Evolutionary conservation across 1,140 invertebrate genomes (phyloP), one percentile per base, ranked within the genome.

Genomic region (Lordiphosa stackelbergi): DNA sequence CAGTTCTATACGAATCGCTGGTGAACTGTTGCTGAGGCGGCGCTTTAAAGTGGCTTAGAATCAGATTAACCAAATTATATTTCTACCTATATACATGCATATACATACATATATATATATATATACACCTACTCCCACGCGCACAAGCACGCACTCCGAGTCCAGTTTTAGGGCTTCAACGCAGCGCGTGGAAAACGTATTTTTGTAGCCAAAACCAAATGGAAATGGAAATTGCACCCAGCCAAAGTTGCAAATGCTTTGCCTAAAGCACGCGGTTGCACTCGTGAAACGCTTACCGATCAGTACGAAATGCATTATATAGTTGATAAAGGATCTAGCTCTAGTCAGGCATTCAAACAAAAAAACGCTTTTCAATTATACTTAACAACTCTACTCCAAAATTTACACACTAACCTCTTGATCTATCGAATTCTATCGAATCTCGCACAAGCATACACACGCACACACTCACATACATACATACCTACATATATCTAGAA

Each of bases 1-100:
- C 79, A 81, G 78, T 85, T 88, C 74, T 87, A 87, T 49, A 57
- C 56, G 41, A 86, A 83, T 78, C 85, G 81, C 37, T 84, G 78
- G 79, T 84, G 57, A 81, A 35, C 43, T 22, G 19, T 19, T 19
- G 35, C 19, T 38, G 35, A 13, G 49, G 61, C 55, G 53, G 48
- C 41, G 45, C 55, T 52, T 61, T 36, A 56, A 72, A 61, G 77
- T 77, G 77, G 64, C 78, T 77, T 69, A 75, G 60, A 71, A 66
- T 75, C 58, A 75, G 57, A 79, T 71, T 60, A 75, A 79, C 60
- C 71, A 65, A 81, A 83, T 83, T 69, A 48, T 84, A 78, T 81
- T 84, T 70, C 47, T 46, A 36, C 22, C 34, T 47, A 56, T 38
- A 71, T 64, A 58, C 60, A 70, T 58, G 53, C 47, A 64, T 40